Base-by-base conservation (phyloP, 2,797 vertebrate species). In the Periparus ater region DNA sequence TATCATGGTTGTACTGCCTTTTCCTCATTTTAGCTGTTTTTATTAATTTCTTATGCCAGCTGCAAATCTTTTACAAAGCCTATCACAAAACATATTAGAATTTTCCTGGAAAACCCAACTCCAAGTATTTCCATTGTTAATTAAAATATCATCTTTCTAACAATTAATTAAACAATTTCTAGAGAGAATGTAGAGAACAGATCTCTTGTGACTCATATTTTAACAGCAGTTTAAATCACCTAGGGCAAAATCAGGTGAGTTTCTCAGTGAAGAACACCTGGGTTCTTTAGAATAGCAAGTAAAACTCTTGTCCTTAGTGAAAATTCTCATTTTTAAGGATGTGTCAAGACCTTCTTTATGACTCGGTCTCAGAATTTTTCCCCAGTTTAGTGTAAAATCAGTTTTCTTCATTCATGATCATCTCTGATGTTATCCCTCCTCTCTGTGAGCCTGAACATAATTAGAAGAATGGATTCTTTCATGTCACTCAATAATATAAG, bases 91-190 rank as follows among this genome's bases (percentile, higher is more conserved):
- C 65, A 63, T 17, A 58, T 18, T 58, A 61, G 32, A 57, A 53
- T 78, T 81, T 92, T 29, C 14, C 54, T 78, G 29, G 38, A 72
- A 91, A 92, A 70, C 3, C 9, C 38, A 81, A 51, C 29, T 16
- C 8, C 7, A 76, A 86, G 47, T 65, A 85, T 82, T 91, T 92
- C 20, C 18, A 25, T 20, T 42, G 19, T 62, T 81, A 94, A 91
- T 78, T 85, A 84, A 91, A 90, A 66, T 72, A 30, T 60, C 60
- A 53, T 71, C 27, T 68, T 83, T 83, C 61, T 60, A 86, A 42
- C 58, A 88, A 84, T 88, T 93, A 90, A 92, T 94, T 85, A 71
- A 90, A 61, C 9, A 36, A 11, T 71, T 92, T 68, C 18, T 74
- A 20, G 26, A 50, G 25, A 85, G 29, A 83, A 85, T 36, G 27